Percentiles rank a stretch among this genome's conserved stretches.
phyloP scores from a whole-genome alignment of 2,888 invertebrate genomes.

The Ormyrus nitidulus region DNA sequence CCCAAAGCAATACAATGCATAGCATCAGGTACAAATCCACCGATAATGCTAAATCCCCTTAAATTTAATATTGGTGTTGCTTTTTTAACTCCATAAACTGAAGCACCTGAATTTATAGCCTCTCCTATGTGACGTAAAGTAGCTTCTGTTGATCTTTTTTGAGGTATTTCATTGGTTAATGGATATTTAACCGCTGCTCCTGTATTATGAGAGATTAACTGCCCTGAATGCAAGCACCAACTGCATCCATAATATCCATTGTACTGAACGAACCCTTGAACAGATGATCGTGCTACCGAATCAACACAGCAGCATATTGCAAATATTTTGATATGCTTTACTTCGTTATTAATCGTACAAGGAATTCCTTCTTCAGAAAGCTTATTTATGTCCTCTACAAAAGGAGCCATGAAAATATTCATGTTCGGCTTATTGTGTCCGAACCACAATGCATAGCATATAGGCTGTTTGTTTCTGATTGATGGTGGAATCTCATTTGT shows the following conservation, averaged over 20 bases:
- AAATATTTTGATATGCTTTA: not conserved
- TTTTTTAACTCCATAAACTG: constrained; percentile 10
- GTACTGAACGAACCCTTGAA: constrained; percentile 1
- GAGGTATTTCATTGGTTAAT: not conserved
- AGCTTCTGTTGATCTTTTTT: not conserved
- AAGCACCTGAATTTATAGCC: not conserved
- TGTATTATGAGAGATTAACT: not conserved
- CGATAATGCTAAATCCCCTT: constrained; percentile 49
- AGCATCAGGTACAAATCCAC: constrained; percentile 52
- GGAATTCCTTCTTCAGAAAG: not conserved
- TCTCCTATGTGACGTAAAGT: not conserved
- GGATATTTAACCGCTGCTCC: constrained; percentile 9
- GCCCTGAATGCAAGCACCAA: constrained; percentile 19
- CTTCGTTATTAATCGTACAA: not conserved
- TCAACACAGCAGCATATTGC: constrained; percentile 34
- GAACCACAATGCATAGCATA: constrained; percentile 24
- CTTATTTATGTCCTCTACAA: constrained; percentile 11
- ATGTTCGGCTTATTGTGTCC: constrained; percentile 24
- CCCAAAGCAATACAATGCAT: constrained; percentile 50
- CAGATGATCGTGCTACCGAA: not conserved
- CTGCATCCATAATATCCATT: constrained; percentile 29
- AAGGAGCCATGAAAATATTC: constrained; percentile 3
- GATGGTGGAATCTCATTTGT: constrained; percentile 7
- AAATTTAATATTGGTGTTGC: constrained; percentile 34
- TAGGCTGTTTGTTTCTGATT: not conserved